A percentile compares a stretch with the other conserved stretches of the same genome.
Evolutionary conservation across 2,797 vertebrate species (phyloP).

Genomic region (Propithecus deckenii): DNA sequence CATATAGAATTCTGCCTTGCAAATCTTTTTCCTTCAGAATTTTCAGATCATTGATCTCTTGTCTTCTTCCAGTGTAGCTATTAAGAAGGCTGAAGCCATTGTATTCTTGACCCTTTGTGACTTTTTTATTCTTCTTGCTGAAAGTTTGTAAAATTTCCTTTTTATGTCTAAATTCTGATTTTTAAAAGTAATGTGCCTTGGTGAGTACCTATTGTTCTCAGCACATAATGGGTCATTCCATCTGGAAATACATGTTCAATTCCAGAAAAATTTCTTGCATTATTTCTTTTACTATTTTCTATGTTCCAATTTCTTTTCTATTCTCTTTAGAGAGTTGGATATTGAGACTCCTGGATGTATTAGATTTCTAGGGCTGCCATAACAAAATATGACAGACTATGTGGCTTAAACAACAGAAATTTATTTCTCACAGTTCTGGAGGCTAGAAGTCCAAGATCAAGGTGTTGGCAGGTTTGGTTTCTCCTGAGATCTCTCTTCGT

Average conservation of each 20-base stretch:
- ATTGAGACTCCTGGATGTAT: not conserved
- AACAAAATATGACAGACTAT: not conserved
- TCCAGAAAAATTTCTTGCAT: not conserved
- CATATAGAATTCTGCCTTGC: not conserved
- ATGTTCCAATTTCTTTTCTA: not conserved
- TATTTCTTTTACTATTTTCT: not conserved
- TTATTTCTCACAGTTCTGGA: not conserved
- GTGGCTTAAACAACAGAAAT: not conserved
- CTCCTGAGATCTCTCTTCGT: not conserved
- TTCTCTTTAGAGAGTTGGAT: not conserved
- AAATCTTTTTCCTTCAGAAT: not conserved
- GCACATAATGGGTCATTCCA: not conserved
- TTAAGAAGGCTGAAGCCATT: not conserved
- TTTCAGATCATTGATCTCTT: not conserved
- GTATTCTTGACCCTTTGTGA: not conserved
- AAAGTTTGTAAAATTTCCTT: not conserved
- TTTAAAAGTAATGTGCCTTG: not conserved
- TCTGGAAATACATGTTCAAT: not conserved
- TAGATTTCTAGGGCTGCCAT: not conserved
- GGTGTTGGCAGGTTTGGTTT: not conserved
- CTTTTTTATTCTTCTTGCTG: not conserved
- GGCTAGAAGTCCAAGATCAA: not conserved
- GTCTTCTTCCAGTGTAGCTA: not conserved
- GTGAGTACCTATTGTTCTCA: not conserved
- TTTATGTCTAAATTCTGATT: not conserved